Evolutionary conservation across 2,113 vertebrate genomes (phyloP).

Genomic region (Leucosticte australis): DNA sequence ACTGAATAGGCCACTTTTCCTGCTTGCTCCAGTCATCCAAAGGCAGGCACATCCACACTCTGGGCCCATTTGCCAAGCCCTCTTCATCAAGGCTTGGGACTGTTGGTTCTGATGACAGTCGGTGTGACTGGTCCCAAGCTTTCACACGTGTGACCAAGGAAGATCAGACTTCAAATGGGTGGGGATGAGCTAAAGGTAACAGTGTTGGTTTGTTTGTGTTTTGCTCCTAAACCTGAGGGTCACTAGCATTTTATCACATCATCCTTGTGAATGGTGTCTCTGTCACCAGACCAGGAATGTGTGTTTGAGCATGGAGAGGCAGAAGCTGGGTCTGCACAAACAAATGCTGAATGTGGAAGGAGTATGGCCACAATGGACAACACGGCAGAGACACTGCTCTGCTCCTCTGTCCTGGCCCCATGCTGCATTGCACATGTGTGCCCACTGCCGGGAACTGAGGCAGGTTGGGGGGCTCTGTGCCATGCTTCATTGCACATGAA

Average conservation of each 20-base stretch:
- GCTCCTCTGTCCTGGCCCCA: not conserved
- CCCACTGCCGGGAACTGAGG: not conserved
- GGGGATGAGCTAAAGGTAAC: not conserved
- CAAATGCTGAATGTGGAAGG: rapidly evolving
- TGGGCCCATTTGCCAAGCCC: not conserved
- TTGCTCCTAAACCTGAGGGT: not conserved
- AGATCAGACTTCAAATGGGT: rapidly evolving
- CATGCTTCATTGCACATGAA: not conserved
- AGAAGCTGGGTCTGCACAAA: not conserved
- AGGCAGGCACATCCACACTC: not conserved
- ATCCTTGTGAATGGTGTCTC: not conserved
- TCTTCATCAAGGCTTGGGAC: not conserved
- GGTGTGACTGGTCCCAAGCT: not conserved
- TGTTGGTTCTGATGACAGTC: not conserved
- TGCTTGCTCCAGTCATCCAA: not conserved
- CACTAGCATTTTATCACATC: not conserved
- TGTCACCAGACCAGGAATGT: not conserved
- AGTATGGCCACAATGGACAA: rapidly evolving
- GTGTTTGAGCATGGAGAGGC: not conserved
- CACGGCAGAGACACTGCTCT: not conserved
- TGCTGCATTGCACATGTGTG: not conserved
- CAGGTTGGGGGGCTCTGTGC: not conserved
- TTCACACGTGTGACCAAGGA: not conserved
- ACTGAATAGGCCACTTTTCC: not conserved
- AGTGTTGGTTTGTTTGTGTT: not conserved